Base-by-base conservation (phyloP, 2,888 invertebrate genomes). In the Cylloceria caligata region DNA sequence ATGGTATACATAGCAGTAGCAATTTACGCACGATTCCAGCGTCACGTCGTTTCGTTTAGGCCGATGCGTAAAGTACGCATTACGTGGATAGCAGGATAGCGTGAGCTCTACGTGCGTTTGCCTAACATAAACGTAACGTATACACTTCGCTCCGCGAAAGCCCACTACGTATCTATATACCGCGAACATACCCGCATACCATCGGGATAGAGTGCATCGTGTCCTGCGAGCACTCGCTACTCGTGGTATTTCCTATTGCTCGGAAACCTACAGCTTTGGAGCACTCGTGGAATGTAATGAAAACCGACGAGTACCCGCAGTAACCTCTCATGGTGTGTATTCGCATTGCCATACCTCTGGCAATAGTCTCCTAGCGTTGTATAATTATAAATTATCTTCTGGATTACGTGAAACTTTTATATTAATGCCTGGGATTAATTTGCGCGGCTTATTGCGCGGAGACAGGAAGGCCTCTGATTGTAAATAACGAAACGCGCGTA, bases 61-160 rank as follows among this genome's bases (percentile, higher is more conserved):
- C 34, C 30, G 30, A 60, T 27, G 49, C 64, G 65, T 80, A 80
- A 75, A 80, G 75, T 67, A 76, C 75, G 65, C 75, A 60, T 76
- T 76, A 42, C 47, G 27, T n/a, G 21, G 65, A 16, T 55, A 57
- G 52, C 27, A 52, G 69, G 19, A 71, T 49, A 42, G 47, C 36
- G 34, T 57, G 13, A n/a, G 73, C 52, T 74, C 64, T 65, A 71
- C 69, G 64, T 30, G 69, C 69, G 64, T 42, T 64, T 55, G 45
- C 62, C 36, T 71, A 57, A 19, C 30, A 75, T 80, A 80, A 80
- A 80, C 71, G 64, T 80, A 65, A 75, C 62, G 47, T 45, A 60
- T 65, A 71, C 30, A 13, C 57, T 49, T 16, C 45, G 36, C 45
- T 42, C 21, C 49, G 55, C 49, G 65, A 57, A 39, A n/a, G 16